phyloP scores from a whole-genome alignment of 2,888 invertebrate species.

The Synergus itoensis region DNA sequence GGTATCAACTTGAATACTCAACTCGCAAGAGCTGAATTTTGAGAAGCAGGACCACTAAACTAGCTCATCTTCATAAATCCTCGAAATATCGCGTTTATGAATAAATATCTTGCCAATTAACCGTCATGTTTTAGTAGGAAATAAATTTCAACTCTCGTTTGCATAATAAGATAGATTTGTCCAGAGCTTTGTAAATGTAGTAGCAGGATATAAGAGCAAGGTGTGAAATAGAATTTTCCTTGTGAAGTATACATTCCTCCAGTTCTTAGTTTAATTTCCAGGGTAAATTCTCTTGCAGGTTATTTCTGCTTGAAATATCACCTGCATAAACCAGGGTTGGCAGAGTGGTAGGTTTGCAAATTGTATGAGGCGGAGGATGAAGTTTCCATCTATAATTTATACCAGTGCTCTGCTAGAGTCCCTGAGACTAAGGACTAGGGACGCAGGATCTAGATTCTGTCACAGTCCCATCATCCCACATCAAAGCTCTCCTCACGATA shows the following conservation, averaged over 20 bases:
- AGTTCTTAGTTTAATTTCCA: constrained; percentile 28
- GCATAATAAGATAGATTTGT: neutral
- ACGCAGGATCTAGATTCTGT: constrained; percentile 23
- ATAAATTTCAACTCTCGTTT: neutral
- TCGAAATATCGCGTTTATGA: neutral
- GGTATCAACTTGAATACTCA: neutral
- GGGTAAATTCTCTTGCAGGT: constrained; percentile 34
- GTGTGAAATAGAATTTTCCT: neutral
- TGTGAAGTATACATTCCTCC: neutral
- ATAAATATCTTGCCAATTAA: neutral
- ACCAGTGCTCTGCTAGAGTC: constrained; percentile 32
- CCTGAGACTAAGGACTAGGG: constrained; percentile 11
- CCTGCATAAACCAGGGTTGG: constrained; percentile 29
- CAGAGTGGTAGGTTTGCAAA: constrained; percentile 27
- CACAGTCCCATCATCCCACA: constrained; percentile 37
- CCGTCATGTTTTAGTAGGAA: neutral
- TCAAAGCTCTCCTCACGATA: constrained; percentile 36
- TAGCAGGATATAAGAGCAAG: neutral
- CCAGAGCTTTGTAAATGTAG: neutral
- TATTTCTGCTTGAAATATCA: constrained; percentile 40
- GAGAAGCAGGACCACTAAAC: neutral
- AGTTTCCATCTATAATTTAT: constrained; percentile 40
- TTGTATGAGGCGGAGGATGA: constrained; percentile 40
- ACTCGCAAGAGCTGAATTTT: neutral
- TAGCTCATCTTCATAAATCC: neutral